Conservation (phyloP, 2,797 vertebrate species). For the Pipistrellus pipistrellus region DNA sequence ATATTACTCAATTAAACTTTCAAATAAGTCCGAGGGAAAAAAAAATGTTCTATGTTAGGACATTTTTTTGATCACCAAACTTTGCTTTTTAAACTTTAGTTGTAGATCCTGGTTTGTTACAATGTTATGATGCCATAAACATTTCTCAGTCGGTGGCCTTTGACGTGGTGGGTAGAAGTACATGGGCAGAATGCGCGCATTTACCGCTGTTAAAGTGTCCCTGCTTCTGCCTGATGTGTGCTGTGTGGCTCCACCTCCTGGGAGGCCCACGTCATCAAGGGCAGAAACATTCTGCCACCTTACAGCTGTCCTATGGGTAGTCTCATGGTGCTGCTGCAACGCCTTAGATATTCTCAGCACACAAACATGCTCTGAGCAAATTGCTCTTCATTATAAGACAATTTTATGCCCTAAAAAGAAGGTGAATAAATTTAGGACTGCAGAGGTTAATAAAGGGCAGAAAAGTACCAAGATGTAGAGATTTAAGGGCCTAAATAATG, state of each 20-base stretch:
- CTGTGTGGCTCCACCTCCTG: not conserved
- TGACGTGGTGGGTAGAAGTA: not conserved
- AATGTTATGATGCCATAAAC: not conserved
- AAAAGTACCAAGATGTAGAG: not conserved
- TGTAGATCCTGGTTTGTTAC: not conserved
- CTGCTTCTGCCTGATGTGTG: not conserved
- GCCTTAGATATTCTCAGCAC: not conserved
- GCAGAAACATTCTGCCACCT: not conserved
- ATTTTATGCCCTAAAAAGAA: not conserved
- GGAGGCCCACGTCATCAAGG: rapidly evolving
- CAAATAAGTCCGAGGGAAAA: not conserved
- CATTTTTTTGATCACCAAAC: not conserved
- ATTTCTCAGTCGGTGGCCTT: not conserved
- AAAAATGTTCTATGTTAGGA: not conserved
- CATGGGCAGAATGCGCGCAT: not conserved
- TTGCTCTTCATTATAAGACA: not conserved
- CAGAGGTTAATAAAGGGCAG: not conserved
- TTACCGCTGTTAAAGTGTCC: not conserved
- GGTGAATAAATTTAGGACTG: constrained; percentile 17
- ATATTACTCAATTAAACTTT: not conserved
- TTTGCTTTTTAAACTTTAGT: not conserved
- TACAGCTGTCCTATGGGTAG: not conserved
- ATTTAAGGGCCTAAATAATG: constrained; percentile 4
- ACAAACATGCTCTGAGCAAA: not conserved
- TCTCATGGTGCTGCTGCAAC: not conserved